Percentiles rank a stretch among this genome's conserved stretches.
phyloP scores from a whole-genome alignment of 2,888 invertebrate species.

The Bimastos eiseni region DNA sequence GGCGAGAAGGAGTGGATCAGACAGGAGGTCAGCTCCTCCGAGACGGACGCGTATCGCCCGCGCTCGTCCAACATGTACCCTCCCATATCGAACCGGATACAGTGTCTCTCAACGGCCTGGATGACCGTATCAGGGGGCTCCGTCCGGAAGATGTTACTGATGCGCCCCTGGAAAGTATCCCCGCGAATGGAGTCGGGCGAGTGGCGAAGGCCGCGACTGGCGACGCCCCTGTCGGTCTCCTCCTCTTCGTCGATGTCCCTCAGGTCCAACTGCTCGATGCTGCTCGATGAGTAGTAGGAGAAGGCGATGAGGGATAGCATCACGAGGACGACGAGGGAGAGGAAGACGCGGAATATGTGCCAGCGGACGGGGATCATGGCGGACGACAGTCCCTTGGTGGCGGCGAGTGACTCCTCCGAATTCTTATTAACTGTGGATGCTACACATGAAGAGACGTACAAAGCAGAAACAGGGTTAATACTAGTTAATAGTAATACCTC shows the following conservation, averaged over 20 bases:
- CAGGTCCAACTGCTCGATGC: not conserved
- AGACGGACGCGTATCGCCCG: constrained; percentile 35
- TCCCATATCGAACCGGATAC: constrained; percentile 37
- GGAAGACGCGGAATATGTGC: constrained; percentile 15
- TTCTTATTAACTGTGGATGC: not conserved
- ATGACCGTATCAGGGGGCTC: constrained; percentile 19
- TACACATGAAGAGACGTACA: not conserved
- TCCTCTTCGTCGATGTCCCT: not conserved
- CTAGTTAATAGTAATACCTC: too few relatives aligned
- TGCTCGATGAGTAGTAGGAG: not conserved
- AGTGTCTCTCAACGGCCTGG: constrained; percentile 34
- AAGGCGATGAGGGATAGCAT: not conserved
- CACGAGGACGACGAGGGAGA: not conserved
- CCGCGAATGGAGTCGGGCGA: not conserved
- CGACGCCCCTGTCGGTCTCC: not conserved
- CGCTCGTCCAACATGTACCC: constrained; percentile 43
- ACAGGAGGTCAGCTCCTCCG: constrained; percentile 32
- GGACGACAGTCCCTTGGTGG: not conserved
- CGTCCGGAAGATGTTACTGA: not conserved
- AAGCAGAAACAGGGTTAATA: too few relatives aligned
- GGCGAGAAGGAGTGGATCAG: constrained; percentile 48
- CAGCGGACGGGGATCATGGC: constrained; percentile 6
- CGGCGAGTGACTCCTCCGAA: not conserved
- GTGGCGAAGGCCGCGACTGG: not conserved
- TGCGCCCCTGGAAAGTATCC: not conserved